Evolutionary conservation across 2,113 vertebrate genomes (phyloP), one percentile per base, ranked within the genome.

Genomic region (Callipepla californica): DNA sequence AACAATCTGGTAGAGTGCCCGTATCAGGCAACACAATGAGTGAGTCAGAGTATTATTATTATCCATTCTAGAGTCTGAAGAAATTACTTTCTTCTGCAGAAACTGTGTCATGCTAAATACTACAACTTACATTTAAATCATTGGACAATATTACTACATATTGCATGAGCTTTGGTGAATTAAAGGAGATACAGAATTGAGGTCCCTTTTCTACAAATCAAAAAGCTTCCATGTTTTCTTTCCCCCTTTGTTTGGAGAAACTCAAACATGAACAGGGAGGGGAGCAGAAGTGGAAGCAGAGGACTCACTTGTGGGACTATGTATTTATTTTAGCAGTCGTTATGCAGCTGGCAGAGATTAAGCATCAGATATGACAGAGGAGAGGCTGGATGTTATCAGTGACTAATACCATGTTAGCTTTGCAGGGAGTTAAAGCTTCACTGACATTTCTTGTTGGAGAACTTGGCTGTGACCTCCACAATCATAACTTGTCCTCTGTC

Each of bases 401-500:
- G 65, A 55, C 57, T 74, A 53, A 53, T 45, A 26, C 42, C 68
- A 11, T 80, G 66, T 92, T 90, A 90, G 77, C 51, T 70, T 84
- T 92, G 36, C 32, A 51, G 38, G 58, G 47, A 82, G 63, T 74
- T 92, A 26, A 86, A 72, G 72, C 45, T 25, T 85, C 25, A 55
- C 12, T 67, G 65, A 76, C 53, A 61, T 22, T 82, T 87, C 68
- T 92, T 77, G 40, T 69, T 87, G 77, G 59, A 87, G 65, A 70
- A 80, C 59, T 95, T 91, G 89, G 45, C 80, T 75, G 57, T 74
- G 70, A 89, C 79, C 72, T 93, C 75, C 11, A 58, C 51, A 70
- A 47, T 63, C 18, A 87, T 66, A 80, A 85, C 20, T 34, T 91
- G 85, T 61, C 63, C 76, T 87, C 61, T 85, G 36, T 34, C 79